These are phyloP conservation scores for Smittia aterrima DNA, from an alignment of 2,888 invertebrate genomes.

Conservation along the genomic window DNA sequence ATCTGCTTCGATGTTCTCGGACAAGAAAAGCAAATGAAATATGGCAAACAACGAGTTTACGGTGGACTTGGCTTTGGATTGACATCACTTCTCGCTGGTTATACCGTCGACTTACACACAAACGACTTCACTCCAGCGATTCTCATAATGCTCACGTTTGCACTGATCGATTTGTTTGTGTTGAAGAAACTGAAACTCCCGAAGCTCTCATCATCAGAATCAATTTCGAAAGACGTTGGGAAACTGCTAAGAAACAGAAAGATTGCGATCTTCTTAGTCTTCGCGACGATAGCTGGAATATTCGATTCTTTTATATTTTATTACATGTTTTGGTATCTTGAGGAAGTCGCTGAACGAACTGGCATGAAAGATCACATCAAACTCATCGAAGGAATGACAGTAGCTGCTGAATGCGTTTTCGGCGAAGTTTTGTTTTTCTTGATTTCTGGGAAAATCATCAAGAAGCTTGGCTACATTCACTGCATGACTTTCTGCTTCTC, in stretches of 20 bases:
- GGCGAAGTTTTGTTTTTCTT: constrained; percentile 78
- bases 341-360: constrained; percentile 67
- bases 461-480: constrained; percentile 72
- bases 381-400: constrained; percentile 73
- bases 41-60: constrained; percentile 79
- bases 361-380: constrained; percentile 66
- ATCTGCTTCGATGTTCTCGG: constrained; percentile 86
- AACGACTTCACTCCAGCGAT: constrained; percentile 68
- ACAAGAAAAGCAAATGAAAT: constrained; percentile 64
- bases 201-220: constrained; percentile 63
- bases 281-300: constrained; percentile 73
- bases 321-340: constrained; percentile 80
- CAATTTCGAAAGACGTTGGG: constrained; percentile 66
- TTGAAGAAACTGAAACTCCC: constrained; percentile 68
- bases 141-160: constrained; percentile 63
- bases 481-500: constrained; percentile 75
- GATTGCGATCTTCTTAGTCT: constrained; percentile 67
- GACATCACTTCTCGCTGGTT: constrained; percentile 70
- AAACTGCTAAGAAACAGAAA: constrained; percentile 62
- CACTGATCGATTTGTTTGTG: constrained; percentile 64
- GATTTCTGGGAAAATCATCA: constrained; percentile 74
- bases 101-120: constrained; percentile 66
- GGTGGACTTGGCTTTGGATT: constrained; percentile 78
- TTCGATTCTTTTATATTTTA: constrained; percentile 79
- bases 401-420: constrained; percentile 74